Percentiles rank a stretch among this genome's conserved stretches.
Evolutionary conservation across 1,140 invertebrate genomes (phyloP).

Genomic region (Drosophila pruinosa): DNA sequence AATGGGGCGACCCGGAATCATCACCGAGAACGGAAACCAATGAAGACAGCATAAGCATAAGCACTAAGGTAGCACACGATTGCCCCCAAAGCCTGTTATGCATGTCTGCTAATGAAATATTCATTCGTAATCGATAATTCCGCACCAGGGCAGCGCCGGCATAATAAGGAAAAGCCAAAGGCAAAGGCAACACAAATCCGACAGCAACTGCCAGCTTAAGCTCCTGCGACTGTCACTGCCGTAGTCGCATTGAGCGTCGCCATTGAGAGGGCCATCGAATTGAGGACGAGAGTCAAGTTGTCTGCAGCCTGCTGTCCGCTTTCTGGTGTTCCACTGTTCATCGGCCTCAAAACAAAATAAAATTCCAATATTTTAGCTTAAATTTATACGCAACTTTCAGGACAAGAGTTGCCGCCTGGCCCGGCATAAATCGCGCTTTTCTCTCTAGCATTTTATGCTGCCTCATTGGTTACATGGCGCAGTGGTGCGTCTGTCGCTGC

Average conservation of each 20-base stretch:
- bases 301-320: slow-evolving; percentile 44
- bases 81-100: slow-evolving; percentile 7
- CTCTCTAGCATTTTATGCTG: slow-evolving; percentile 28
- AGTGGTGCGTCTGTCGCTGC: background rate
- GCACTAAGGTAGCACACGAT: slow-evolving; percentile 12
- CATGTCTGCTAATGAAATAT: slow-evolving; percentile 70
- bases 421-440: slow-evolving; percentile 33
- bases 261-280: slow-evolving; percentile 43
- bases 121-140: slow-evolving; percentile 80
- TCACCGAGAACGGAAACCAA: slow-evolving; percentile 47
- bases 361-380: slow-evolving; percentile 60
- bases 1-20: slow-evolving; percentile 49
- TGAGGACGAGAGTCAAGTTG: slow-evolving; percentile 70
- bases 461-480: slow-evolving; percentile 34
- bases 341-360: slow-evolving; percentile 20
- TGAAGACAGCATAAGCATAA: slow-evolving; percentile 38
- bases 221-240: slow-evolving; percentile 22
- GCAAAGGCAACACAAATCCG: slow-evolving; percentile 7
- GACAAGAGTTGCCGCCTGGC: slow-evolving; percentile 2
- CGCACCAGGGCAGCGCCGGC: slow-evolving; percentile 61
- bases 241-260: slow-evolving; percentile 66
- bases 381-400: slow-evolving; percentile 60
- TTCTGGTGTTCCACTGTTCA: background rate
- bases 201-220: background rate
- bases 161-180: slow-evolving; percentile 60